These are phyloP conservation scores for Lacerta agilis DNA, from an alignment of 2,797 vertebrate species.

Conservation along the genomic window DNA sequence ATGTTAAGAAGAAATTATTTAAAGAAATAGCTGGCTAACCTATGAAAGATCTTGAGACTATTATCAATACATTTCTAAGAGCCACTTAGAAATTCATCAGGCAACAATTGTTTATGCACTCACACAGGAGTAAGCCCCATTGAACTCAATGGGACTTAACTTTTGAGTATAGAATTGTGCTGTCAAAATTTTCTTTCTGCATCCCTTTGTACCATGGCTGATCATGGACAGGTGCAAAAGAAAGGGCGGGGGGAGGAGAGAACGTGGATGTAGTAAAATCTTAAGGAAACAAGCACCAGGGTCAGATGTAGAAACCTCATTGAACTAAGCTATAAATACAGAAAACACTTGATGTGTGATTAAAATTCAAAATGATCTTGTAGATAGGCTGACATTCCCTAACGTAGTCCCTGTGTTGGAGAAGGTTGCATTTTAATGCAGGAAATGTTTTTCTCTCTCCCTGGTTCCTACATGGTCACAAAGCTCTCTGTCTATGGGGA, in stretches of 20 bases:
- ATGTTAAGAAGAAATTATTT: background rate
- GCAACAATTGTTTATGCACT: background rate
- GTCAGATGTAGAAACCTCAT: background rate
- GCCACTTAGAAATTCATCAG: background rate
- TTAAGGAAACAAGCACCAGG: background rate
- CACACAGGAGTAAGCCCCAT: background rate
- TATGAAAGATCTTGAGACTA: background rate
- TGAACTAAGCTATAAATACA: background rate
- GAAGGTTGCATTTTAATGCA: conserved; percentile 80
- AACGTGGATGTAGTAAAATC: background rate
- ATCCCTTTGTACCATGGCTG: background rate
- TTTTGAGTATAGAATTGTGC: background rate
- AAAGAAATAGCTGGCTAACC: background rate
- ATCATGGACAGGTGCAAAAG: background rate
- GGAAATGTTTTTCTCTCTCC: conserved; percentile 78
- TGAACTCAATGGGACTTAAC: background rate
- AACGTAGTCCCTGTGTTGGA: conserved; percentile 35
- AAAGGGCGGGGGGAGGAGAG: background rate
- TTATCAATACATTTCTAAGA: background rate
- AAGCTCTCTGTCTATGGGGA: conserved; percentile 80
- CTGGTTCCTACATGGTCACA: conserved; percentile 76
- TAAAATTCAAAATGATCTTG: background rate
- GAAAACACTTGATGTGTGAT: background rate
- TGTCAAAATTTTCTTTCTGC: background rate
- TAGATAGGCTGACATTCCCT: background rate